Conservation (phyloP, 2,888 invertebrate genomes). For the Amaurobius ferox region DNA sequence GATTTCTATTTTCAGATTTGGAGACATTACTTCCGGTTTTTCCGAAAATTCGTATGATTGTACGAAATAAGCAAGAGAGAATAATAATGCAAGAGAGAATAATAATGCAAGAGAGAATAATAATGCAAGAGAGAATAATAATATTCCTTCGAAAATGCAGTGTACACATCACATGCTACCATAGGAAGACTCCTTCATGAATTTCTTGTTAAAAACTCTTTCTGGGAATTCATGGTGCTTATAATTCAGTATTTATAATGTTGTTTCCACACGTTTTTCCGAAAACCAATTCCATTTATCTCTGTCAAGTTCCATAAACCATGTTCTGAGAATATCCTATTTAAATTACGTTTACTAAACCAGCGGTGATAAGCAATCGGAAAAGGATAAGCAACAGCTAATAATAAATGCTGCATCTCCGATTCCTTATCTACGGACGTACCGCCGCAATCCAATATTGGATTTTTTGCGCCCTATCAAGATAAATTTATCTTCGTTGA, state of each 20-base stretch:
- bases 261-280: background rate
- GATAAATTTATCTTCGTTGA: slow-evolving; percentile 45
- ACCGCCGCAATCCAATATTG: slow-evolving; percentile 44
- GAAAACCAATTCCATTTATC: slow-evolving; percentile 28
- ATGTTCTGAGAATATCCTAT: slow-evolving; percentile 45
- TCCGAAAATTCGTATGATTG: too few species aligned
- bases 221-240: too few species aligned
- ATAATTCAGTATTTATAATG: background rate
- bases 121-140: too few species aligned
- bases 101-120: too few species aligned
- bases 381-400: slow-evolving; percentile 22
- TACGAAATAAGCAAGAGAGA: too few species aligned
- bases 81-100: too few species aligned
- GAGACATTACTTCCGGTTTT: too few species aligned
- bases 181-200: too few species aligned
- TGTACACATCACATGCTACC: too few species aligned
- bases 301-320: slow-evolving; percentile 29
- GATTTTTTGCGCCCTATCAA: slow-evolving; percentile 19
- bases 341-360: slow-evolving; percentile 54
- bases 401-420: slow-evolving; percentile 26
- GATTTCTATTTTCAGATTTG: too few species aligned
- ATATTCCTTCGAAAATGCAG: too few species aligned
- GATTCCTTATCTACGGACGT: slow-evolving; percentile 11
- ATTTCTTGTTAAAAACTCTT: too few species aligned
- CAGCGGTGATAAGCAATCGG: slow-evolving; percentile 11